These are phyloP conservation scores for Platyrinchus mystaceus DNA, from an alignment of 2,797 vertebrate species.

Conservation along the genomic window DNA sequence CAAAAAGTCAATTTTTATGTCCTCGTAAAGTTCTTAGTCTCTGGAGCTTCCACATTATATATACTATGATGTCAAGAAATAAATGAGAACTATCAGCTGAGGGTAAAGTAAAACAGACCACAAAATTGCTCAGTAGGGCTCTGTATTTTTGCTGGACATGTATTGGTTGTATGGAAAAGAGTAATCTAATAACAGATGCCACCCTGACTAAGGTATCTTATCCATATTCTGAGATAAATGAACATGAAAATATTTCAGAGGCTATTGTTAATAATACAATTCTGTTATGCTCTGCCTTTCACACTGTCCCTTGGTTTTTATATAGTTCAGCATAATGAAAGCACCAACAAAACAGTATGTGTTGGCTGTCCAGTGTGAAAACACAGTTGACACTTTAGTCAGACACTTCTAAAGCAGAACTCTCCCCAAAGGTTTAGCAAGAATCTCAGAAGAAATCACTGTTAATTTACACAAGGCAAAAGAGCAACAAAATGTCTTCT, in stretches of 20 bases:
- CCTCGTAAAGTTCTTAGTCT: not conserved
- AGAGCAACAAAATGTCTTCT: constrained; percentile 43
- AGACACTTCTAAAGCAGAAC: constrained; percentile 44
- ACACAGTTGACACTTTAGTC: not conserved
- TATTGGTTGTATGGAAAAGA: not conserved
- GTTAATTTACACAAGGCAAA: constrained; percentile 66
- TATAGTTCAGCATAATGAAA: not conserved
- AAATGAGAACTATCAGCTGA: not conserved
- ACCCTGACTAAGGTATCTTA: not conserved
- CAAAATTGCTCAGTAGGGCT: not conserved
- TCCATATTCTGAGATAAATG: not conserved
- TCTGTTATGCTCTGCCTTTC: not conserved
- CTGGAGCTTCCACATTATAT: not conserved
- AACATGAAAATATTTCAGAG: not conserved
- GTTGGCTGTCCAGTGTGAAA: constrained; percentile 17
- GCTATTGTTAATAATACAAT: not conserved
- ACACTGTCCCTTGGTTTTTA: not conserved
- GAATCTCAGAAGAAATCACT: constrained; percentile 46
- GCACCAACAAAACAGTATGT: not conserved
- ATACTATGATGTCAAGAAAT: not conserved
- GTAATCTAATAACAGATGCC: not conserved
- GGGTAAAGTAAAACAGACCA: not conserved
- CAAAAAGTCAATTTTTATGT: constrained; percentile 4
- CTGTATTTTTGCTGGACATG: not conserved
- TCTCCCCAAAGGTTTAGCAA: not conserved